Evolutionary conservation across 2,797 vertebrate species (phyloP), one percentile per base, ranked within the genome.

Genomic region (Acipenser transmontanus): DNA sequence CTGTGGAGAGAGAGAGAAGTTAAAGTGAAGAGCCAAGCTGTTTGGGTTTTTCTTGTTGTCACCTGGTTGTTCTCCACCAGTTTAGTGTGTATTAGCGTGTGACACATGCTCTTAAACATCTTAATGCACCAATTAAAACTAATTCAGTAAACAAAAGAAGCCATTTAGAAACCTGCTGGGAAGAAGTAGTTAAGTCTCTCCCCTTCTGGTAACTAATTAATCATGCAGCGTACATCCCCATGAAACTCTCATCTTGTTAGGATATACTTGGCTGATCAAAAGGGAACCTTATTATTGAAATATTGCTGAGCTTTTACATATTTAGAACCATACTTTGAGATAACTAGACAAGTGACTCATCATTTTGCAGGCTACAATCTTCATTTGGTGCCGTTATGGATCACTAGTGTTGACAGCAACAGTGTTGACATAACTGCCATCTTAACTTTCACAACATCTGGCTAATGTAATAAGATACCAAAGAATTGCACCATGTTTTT

Each of bases 261-360:
- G n/a, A 57, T 13, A 57, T 57, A 57, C 54, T n/a, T 57, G 54
- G 54, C 12, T 57, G 12, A 57, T 57, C 12, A 57, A 57, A 57
- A 57, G 54, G 11, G 54, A 57, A 3, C 6, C 54, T 57, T 57
- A 57, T 13, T 57, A 57, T 57, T 57, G 12, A 11, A 57, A n/a
- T 57, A 13, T n/a, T 57, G 54, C 54, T 57, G 54, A 57, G 54
- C 11, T 57, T 57, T 57, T 57, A 13, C 54, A 57, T 57, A 57
- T 57, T 57, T 57, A 34, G 54, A 57, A 57, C 6, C 54, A n/a
- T 57, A 57, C 54, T 57, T 57, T 57, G 54, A 57, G 54, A 13
- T 57, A 13, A 13, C 9, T 57, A 57, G 54, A 57, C 54, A 57
- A 57, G 54, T n/a, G 2, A 57, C 11, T 57, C 54, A 57, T 57